These are phyloP conservation scores for Etheostoma perlongum DNA, from an alignment of 2,797 vertebrate species.

Conservation along the genomic window DNA sequence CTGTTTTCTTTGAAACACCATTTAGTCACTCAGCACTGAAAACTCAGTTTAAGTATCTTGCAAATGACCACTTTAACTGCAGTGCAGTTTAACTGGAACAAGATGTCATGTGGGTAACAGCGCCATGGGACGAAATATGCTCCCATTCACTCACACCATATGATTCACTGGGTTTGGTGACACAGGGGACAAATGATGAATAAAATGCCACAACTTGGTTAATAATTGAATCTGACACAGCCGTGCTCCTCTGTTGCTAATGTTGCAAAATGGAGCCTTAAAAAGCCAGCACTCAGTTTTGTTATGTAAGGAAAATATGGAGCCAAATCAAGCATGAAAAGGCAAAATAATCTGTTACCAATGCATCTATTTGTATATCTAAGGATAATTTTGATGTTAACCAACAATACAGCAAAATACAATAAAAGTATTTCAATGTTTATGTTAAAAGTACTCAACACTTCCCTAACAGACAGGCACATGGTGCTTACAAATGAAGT, in stretches of 20 bases:
- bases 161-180: constrained; percentile 58
- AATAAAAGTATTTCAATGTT: neutral
- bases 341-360: constrained; percentile 4
- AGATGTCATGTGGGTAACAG: constrained; percentile 54
- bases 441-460: neutral
- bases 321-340: constrained; percentile 5
- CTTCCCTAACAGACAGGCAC: neutral
- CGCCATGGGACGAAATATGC: constrained; percentile 45
- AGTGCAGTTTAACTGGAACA: constrained; percentile 51
- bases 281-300: constrained; percentile 57
- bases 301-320: constrained; percentile 64
- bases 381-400: neutral
- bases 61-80: constrained; percentile 2
- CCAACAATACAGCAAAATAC: neutral
- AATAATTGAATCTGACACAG: constrained; percentile 71
- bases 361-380: neutral
- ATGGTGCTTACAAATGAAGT: constrained; percentile 2
- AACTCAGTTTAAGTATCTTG: neutral
- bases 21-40: neutral
- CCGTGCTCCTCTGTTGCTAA: constrained; percentile 54
- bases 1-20: neutral
- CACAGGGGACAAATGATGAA: constrained; percentile 68
- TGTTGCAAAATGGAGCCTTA: constrained; percentile 49
- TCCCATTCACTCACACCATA: constrained; percentile 47
- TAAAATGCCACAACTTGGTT: constrained; percentile 65